Conservation (phyloP, 2,888 invertebrate species). For the Macrophya annulata region DNA sequence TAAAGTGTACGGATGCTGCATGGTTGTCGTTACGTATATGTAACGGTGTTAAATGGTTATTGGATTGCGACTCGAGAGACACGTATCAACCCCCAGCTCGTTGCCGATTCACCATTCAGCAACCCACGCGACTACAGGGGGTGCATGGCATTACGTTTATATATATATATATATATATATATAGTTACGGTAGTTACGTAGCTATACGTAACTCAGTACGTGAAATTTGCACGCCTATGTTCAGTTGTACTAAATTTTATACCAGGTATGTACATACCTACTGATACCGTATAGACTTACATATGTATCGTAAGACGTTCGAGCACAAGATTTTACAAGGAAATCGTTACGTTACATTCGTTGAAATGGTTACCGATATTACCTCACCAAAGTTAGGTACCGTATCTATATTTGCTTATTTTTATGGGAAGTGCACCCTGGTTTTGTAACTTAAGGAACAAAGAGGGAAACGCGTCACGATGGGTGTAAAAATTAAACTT, state of each 20-base stretch:
- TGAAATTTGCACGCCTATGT: neutral
- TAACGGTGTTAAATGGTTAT: constrained; percentile 68
- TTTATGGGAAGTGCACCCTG: constrained; percentile 29
- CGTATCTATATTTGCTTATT: neutral
- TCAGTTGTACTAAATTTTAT: constrained; percentile 15
- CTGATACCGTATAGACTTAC: neutral
- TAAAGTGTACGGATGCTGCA: constrained; percentile 26
- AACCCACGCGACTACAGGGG: constrained; percentile 6
- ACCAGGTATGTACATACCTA: neutral
- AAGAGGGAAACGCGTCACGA: constrained; percentile 38
- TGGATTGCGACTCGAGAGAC: constrained; percentile 69
- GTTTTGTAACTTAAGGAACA: constrained; percentile 1
- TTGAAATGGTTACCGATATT: constrained; percentile 40
- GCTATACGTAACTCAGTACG: neutral
- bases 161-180: neutral
- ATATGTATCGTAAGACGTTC: constrained; percentile 1
- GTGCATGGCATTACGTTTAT: constrained; percentile 32
- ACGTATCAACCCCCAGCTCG: constrained; percentile 57
- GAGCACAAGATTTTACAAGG: constrained; percentile 30
- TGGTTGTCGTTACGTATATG: constrained; percentile 23
- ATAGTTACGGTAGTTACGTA: constrained; percentile 4
- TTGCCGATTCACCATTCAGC: constrained; percentile 20
- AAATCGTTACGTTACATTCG: constrained; percentile 26
- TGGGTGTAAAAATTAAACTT: constrained; percentile 49
- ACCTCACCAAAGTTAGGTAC: constrained; percentile 35